Conservation (phyloP, 2,888 invertebrate genomes). For the Calameuta pallipes region DNA sequence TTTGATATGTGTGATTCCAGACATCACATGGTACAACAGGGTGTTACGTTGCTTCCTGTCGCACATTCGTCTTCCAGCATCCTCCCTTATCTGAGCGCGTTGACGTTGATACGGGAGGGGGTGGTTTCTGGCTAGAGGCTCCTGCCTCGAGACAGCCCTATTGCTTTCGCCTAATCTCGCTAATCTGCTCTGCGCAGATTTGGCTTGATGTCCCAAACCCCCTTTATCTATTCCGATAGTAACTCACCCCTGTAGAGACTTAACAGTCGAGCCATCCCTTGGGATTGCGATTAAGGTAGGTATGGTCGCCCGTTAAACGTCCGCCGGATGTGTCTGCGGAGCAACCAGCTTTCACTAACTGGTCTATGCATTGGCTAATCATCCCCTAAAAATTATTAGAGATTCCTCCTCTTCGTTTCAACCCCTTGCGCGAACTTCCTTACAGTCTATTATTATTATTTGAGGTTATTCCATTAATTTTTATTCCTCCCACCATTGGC, state of each 20-base stretch:
- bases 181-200: conserved; percentile 50
- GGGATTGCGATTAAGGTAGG: background rate
- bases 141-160: conserved; percentile 28
- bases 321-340: background rate
- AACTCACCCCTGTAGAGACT: background rate
- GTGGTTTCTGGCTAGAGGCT: conserved; percentile 3
- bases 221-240: conserved; percentile 43
- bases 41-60: background rate
- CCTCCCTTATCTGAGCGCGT: conserved; percentile 37
- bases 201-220: conserved; percentile 34
- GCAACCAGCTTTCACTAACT: background rate
- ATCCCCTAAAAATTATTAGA: background rate
- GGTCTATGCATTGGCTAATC: background rate
- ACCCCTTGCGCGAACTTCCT: background rate
- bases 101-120: conserved; percentile 40
- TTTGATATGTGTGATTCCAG: background rate
- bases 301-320: conserved; percentile 2
- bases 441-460: background rate
- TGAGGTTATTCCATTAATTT: background rate
- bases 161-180: conserved; percentile 50
- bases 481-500: background rate
- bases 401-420: background rate
- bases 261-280: background rate
- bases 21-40: background rate
- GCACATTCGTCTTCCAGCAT: conserved; percentile 30